Evolutionary conservation across 2,797 vertebrate genomes (phyloP).

Genomic region (Hirundo rustica): DNA sequence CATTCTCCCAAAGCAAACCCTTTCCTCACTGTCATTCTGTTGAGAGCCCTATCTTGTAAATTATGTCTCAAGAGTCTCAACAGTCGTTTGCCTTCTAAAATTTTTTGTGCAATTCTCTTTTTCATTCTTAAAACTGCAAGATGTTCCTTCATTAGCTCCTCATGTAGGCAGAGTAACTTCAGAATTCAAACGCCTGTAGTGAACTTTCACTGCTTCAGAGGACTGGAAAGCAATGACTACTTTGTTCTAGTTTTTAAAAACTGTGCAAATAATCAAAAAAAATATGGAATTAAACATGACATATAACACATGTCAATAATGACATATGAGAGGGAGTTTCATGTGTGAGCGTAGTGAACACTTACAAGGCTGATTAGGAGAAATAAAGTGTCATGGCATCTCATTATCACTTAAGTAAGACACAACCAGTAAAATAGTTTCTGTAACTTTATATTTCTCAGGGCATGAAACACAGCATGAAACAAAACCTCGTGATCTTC

Average conservation of each 20-base stretch:
- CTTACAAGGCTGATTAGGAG: background rate
- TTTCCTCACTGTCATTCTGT: background rate
- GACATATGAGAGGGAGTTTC: background rate
- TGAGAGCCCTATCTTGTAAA: background rate
- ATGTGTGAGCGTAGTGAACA: background rate
- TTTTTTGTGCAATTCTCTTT: background rate
- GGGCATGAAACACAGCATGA: background rate
- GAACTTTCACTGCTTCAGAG: background rate
- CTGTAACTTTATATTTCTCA: background rate
- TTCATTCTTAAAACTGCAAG: background rate
- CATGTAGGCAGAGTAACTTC: background rate
- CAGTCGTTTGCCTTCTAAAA: background rate
- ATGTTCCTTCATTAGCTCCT: background rate
- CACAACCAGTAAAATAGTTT: background rate
- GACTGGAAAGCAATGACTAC: background rate
- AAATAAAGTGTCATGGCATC: background rate
- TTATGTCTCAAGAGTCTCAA: background rate
- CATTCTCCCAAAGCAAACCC: background rate
- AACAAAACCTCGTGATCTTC: background rate
- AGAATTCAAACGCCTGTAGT: background rate
- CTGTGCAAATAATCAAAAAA: background rate
- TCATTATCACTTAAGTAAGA: background rate
- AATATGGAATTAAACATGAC: background rate
- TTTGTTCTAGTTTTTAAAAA: background rate
- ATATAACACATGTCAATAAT: fast-evolving